phyloP scores from a whole-genome alignment of 2,113 vertebrate species.

The Cyphomyrus plagiostoma region DNA sequence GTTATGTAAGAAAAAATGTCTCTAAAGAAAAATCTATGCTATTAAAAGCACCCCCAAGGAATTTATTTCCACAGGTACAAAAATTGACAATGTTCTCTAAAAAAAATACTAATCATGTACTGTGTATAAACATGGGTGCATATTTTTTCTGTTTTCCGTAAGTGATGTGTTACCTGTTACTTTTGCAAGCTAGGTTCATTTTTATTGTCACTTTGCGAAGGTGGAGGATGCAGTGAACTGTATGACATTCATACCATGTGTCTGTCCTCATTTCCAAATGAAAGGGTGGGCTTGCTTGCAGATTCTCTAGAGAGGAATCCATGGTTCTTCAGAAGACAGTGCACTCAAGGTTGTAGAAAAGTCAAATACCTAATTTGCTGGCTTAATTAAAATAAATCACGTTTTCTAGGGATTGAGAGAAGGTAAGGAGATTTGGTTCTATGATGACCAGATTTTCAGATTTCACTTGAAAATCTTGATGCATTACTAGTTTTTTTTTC shows the following conservation, averaged over 20 bases:
- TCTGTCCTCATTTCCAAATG: conserved; percentile 3
- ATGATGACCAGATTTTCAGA: not conserved
- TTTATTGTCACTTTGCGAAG: not conserved
- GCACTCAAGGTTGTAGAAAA: not conserved
- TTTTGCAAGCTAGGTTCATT: not conserved
- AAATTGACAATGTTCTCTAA: not conserved
- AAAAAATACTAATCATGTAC: not conserved
- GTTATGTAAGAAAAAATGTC: not conserved
- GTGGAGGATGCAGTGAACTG: not conserved
- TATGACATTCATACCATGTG: not conserved
- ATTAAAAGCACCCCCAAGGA: not conserved
- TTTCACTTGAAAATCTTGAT: not conserved
- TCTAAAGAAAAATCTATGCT: not conserved
- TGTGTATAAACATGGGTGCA: not conserved
- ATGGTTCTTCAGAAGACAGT: not conserved
- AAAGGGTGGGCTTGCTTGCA: not conserved
- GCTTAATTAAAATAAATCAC: not conserved
- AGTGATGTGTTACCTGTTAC: not conserved
- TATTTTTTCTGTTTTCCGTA: not conserved
- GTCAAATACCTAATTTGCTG: not conserved
- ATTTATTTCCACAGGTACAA: not conserved
- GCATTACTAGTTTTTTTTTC: not conserved
- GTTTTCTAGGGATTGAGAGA: not conserved
- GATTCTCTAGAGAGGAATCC: not conserved
- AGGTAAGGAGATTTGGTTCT: not conserved